Percentiles rank a stretch among this genome's conserved stretches.
Evolutionary conservation across 2,888 invertebrate species (phyloP).

Genomic region (Caradrina clavipalpis): DNA sequence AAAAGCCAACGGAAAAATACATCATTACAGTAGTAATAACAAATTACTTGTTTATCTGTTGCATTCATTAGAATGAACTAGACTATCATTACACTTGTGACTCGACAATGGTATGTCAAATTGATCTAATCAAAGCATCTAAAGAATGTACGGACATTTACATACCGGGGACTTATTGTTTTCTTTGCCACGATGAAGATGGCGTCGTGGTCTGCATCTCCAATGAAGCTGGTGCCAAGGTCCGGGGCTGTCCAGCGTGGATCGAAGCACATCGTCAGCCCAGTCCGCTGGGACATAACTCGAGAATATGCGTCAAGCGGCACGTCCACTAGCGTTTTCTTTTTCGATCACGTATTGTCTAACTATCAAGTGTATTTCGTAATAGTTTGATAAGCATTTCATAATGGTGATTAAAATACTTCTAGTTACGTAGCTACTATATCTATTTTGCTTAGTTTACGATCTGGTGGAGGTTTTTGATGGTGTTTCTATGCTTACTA

Average conservation of each 20-base stretch:
- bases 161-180: slow-evolving; percentile 45
- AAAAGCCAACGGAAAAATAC: slow-evolving; percentile 14
- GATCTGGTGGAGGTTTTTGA: too few species aligned
- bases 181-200: slow-evolving; percentile 31
- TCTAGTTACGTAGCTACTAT: neutral
- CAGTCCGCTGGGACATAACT: slow-evolving; percentile 35
- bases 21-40: neutral
- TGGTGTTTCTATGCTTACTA: too few species aligned
- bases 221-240: slow-evolving; percentile 49
- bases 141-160: slow-evolving; percentile 26
- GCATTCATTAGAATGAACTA: slow-evolving; percentile 26
- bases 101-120: neutral
- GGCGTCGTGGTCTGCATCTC: slow-evolving; percentile 49
- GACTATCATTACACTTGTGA: slow-evolving; percentile 7
- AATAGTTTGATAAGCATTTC: slow-evolving; percentile 58
- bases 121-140: slow-evolving; percentile 2
- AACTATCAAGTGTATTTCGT: slow-evolving; percentile 61
- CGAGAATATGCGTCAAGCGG: slow-evolving; percentile 29
- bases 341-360: slow-evolving; percentile 57
- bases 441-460: neutral
- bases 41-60: slow-evolving; percentile 3
- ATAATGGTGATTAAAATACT: slow-evolving; percentile 38
- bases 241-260: slow-evolving; percentile 26
- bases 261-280: slow-evolving; percentile 32
- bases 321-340: slow-evolving; percentile 49